Base-by-base conservation (phyloP, 2,797 vertebrate species). In the Acipenser ruthenus region DNA sequence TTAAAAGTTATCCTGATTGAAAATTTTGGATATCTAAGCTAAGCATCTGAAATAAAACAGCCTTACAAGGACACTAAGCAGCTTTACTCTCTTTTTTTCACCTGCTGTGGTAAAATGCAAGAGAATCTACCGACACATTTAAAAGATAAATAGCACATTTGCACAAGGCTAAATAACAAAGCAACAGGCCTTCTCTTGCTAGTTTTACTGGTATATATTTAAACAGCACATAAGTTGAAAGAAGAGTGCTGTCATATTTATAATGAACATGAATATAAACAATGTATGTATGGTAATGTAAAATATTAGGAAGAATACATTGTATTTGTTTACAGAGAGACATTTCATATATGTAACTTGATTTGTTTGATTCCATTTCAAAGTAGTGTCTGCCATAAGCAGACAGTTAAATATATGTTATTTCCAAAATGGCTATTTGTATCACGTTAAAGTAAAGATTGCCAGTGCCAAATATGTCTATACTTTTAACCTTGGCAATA, bases 211-310 rank as follows among this genome's bases (percentile, higher is more conserved):
- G 11, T 56, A 50, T 18, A 58, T 61, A 59, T 66, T 66, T 65
- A 62, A 49, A 63, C 47, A 3, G 49, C 18, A 11, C 50, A 56
- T 65, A 50, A 50, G 63, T 49, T 50, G 49, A 49, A 48, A 11
- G 60, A 47, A 49, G 62, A 56, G 64, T 7, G 12, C 56, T 51
- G 62, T 62, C 55, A 64, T 51, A 51, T 70, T 66, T 56, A 66
- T 66, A 65, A 63, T 70, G 56, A 37, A 37, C 65, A 66, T 48
- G 12, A 51, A 50, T 48, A 12, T 60, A 49, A 50, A 4, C 63
- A 52, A 49, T 15, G 63, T 64, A 63, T 4, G 23, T 6, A 55
- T n/a, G 37, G 37, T 37, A 37, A 37, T 37, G 37, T 37, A 37
- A 37, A 37, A 37, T 37, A 37, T 37, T 37, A 37, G 37, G 37